Evolutionary conservation across 2,797 vertebrate species (phyloP), one percentile per base, ranked within the genome.

Genomic region (Sebastes wilsoni): DNA sequence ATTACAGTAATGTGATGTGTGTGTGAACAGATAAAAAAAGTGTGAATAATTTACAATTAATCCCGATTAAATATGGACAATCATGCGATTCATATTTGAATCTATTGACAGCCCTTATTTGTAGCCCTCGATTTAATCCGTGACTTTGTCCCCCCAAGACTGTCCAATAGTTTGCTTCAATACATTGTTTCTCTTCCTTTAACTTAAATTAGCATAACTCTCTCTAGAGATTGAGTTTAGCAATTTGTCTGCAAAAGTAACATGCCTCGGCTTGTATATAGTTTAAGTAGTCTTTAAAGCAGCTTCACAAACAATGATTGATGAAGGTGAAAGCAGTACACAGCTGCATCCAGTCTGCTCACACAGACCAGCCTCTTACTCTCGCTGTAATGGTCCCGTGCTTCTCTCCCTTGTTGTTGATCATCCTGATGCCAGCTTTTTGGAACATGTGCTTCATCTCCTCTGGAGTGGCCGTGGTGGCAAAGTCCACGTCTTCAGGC

Each of bases 331-430:
- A 61, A 25, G 55, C 12, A 60, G 23, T 25, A 13, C 18, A 38
- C 13, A 34, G n/a, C 36, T 14, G n/a, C 8, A 30, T 59, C 32
- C 20, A 1, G 59, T 2, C 56, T 13, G 2, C 0, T 36, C 14
- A 32, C 8, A 32, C 30, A 54, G 25, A 20, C 27, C 27, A 28
- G 56, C 6, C 22, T 85, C 94, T 95, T 90, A 99, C 99, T 94
- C 98, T 93, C 56, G 97, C 98, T 14, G 98, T 99, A 32, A 99
- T 97, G 60, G 98, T 99, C 1, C 99, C 99, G 0, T 99, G 99
- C 77, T 96, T 96, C 89, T 99, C 99, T 54, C 99, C 99, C 92
- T 97, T 98, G 79, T 98, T 99, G 85, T 99, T 99, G 91, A 99
- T 99, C 95, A 98, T 96, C 20, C 99, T 95, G 70, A 99, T 90